Evolutionary conservation across 2,888 invertebrate species (phyloP).

Genomic region (Lordiphosa fenestrarum): DNA sequence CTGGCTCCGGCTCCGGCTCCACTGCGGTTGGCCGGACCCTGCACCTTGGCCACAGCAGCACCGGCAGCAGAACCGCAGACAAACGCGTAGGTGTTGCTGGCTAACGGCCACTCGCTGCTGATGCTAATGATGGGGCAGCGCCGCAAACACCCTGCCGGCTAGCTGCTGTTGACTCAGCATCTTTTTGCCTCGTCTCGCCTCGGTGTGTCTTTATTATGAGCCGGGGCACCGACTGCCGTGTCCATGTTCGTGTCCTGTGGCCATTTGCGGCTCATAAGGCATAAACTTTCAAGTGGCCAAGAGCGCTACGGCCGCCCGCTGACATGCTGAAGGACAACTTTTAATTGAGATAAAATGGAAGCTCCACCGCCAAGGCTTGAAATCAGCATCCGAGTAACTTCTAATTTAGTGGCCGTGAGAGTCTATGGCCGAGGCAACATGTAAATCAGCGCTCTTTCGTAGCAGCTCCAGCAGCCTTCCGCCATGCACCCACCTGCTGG

Average conservation of each 20-base stretch:
- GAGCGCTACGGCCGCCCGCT: constrained; percentile 45
- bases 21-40: constrained; percentile 42
- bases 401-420: constrained; percentile 73
- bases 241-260: constrained; percentile 61
- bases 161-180: constrained; percentile 65
- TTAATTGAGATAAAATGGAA: constrained; percentile 73
- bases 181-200: constrained; percentile 18
- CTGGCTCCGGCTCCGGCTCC: constrained; percentile 16
- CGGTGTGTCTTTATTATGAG: constrained; percentile 58
- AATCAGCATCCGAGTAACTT: constrained; percentile 74
- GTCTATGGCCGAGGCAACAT: constrained; percentile 57
- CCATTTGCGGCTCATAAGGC: constrained; percentile 75
- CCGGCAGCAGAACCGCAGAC: constrained; percentile 54
- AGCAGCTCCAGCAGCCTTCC: constrained; percentile 38
- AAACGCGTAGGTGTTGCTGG: constrained; percentile 61
- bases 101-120: constrained; percentile 20
- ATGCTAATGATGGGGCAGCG: constrained; percentile 65
- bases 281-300: constrained; percentile 73
- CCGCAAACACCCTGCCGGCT: constrained; percentile 27
- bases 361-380: constrained; percentile 26
- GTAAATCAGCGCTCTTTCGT: constrained; percentile 66
- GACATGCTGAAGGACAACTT: constrained; percentile 73
- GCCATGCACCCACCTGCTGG: constrained; percentile 16
- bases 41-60: constrained; percentile 54
- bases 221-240: constrained; percentile 26